Evolutionary conservation across 1,140 invertebrate species (phyloP).

Genomic region (Aphaenogaster ashmeadi): DNA sequence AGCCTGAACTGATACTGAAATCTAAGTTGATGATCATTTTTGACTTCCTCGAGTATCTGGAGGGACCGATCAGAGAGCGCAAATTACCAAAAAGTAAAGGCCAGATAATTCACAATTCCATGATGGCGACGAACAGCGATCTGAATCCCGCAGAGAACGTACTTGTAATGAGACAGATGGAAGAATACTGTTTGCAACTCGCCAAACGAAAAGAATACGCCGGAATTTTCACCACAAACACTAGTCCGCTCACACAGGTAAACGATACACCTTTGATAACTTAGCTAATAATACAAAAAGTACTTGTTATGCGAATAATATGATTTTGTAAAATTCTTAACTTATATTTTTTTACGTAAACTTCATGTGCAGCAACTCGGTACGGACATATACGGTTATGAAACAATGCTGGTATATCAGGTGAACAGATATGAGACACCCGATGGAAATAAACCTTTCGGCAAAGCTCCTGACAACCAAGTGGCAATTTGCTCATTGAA

Average conservation of each 20-base stretch:
- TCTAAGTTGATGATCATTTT: slow-evolving; percentile 92
- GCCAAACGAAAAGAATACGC: slow-evolving; percentile 90
- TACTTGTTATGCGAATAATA: not conserved
- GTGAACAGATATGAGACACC: slow-evolving; percentile 92
- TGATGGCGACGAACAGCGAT: slow-evolving; percentile 92
- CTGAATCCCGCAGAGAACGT: slow-evolving; percentile 92
- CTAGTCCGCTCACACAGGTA: slow-evolving; percentile 94
- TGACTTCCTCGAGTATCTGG: slow-evolving; percentile 92
- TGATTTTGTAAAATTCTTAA: not conserved
- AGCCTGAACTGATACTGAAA: slow-evolving; percentile 91
- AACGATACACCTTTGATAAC: slow-evolving; percentile 47
- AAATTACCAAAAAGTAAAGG: slow-evolving; percentile 90
- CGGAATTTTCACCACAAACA: slow-evolving; percentile 95
- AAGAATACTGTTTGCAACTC: slow-evolving; percentile 90
- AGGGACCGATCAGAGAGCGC: slow-evolving; percentile 90
- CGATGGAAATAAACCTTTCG: slow-evolving; percentile 92
- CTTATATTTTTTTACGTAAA: slow-evolving; percentile 33
- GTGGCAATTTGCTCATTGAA: slow-evolving; percentile 93
- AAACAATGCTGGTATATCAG: slow-evolving; percentile 92
- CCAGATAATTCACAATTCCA: slow-evolving; percentile 93
- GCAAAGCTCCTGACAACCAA: slow-evolving; percentile 91
- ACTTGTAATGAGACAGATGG: slow-evolving; percentile 92
- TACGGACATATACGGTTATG: slow-evolving; percentile 92
- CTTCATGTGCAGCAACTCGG: slow-evolving; percentile 93
- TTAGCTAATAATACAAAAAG: not conserved